phyloP scores from a whole-genome alignment of 2,888 invertebrate species.

The Bimastos eiseni region DNA sequence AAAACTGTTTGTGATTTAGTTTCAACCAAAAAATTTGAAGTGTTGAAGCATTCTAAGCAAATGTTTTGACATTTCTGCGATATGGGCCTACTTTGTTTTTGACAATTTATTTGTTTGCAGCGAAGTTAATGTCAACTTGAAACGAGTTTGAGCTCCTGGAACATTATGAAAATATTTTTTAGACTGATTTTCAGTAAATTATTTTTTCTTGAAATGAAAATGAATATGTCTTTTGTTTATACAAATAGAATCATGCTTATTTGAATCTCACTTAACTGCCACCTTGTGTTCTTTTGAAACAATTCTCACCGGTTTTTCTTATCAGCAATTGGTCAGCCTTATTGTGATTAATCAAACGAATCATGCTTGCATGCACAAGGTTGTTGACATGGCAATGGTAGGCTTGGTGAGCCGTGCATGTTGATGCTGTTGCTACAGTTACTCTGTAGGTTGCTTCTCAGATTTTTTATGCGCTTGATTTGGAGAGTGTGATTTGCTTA shows the following conservation, averaged over 20 bases:
- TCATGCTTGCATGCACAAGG: neutral
- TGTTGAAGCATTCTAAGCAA: neutral
- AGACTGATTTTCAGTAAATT: neutral
- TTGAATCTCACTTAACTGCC: neutral
- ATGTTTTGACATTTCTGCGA: neutral
- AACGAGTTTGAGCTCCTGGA: neutral
- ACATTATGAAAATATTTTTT: neutral
- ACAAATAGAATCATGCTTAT: neutral
- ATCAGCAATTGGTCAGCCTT: neutral
- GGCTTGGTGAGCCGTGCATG: neutral
- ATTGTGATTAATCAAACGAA: neutral
- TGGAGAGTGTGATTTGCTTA: neutral
- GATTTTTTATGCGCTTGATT: neutral
- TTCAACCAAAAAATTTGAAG: neutral
- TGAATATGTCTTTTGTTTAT: neutral
- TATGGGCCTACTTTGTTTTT: too few species aligned
- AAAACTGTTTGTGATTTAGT: neutral
- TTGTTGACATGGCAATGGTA: neutral
- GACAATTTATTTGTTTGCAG: too few species aligned
- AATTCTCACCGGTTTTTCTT: neutral
- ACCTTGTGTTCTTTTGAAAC: neutral
- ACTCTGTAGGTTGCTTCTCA: neutral
- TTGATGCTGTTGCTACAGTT: neutral
- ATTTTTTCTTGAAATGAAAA: neutral
- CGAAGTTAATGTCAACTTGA: neutral